Evolutionary conservation across 2,797 vertebrate species (phyloP), one percentile per base, ranked within the genome.

Genomic region (Myotis vivesi): DNA sequence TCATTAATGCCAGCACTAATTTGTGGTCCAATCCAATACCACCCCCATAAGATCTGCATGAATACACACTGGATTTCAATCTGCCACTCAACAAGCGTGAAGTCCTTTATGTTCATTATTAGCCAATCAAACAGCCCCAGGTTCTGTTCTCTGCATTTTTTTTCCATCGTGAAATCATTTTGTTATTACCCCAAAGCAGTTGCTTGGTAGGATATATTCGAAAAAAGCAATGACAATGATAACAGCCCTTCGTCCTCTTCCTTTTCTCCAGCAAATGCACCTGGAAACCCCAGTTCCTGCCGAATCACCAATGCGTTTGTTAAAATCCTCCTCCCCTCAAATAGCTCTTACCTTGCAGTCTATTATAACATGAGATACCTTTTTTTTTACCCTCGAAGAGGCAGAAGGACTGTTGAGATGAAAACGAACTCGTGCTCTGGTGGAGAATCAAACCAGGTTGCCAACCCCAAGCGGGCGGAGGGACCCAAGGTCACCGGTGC

Each of bases 1-100:
- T 97, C 96, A 97, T 97, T 97, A 97, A 96, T 97, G 97, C 96
- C 96, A 96, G 93, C 92, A 96, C 95, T 97, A 97, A 97, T 97
- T 97, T 97, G 97, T 96, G 97, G 96, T 93, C 95, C 96, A 95
- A 97, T 97, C 95, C 95, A 94, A 96, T 71, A 95, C 91, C 96
- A 97, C 59, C 81, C 95, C 90, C 94, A 94, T 96, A 97, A 97
- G 96, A 97, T 96, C 88, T 96, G 96, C 97, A 97, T 97, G 97
- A 96, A 97, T 92, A 96, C 96, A 97, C 97, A 95, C 95, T 88
- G 96, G 96, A 95, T 97, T 97, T 97, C 96, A 97, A 95, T 97
- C 97, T 97, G 97, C 95, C 97, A 96, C 93, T 97, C 97, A 97
- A 97, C 85, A 95, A 97, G 96, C 92, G 88, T 83, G 69, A 94